Conservation (phyloP, 1,140 invertebrate species). For the Cyclina sinensis region DNA sequence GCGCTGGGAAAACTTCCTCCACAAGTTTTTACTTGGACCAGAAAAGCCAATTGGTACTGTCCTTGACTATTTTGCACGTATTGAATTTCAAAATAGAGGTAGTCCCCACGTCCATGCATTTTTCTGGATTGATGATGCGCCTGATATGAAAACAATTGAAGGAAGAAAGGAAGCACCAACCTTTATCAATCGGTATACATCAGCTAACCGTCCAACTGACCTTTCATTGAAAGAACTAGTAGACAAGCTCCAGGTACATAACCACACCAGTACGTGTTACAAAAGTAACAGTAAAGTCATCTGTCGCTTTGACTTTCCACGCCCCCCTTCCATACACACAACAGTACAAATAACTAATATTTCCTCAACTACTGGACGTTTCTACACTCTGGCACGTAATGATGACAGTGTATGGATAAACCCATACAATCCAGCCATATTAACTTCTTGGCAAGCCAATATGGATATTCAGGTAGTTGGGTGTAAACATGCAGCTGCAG, state of each 20-base stretch:
- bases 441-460: conserved; percentile 4
- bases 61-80: conserved; percentile 21
- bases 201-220: background rate
- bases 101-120: conserved; percentile 25
- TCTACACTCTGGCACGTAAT: background rate
- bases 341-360: conserved; percentile 18
- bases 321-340: conserved; percentile 8
- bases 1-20: conserved; percentile 63
- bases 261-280: conserved; percentile 4
- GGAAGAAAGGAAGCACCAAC: too few species aligned
- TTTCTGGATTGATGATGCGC: background rate
- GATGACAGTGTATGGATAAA: conserved; percentile 10
- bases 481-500: background rate
- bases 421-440: conserved; percentile 10
- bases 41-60: background rate
- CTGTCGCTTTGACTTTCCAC: conserved; percentile 56
- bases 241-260: conserved; percentile 31
- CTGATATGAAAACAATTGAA: background rate
- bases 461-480: conserved; percentile 43
- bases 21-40: background rate
- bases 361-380: conserved; percentile 26
- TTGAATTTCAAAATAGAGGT: conserved; percentile 37
- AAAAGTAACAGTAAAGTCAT: background rate
- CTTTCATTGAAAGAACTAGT: background rate
- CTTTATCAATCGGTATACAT: too few species aligned